A percentile compares a stretch with the other conserved stretches of the same genome.
Evolutionary conservation across 2,113 vertebrate genomes (phyloP).

Genomic region (Pterocles gutturalis): DNA sequence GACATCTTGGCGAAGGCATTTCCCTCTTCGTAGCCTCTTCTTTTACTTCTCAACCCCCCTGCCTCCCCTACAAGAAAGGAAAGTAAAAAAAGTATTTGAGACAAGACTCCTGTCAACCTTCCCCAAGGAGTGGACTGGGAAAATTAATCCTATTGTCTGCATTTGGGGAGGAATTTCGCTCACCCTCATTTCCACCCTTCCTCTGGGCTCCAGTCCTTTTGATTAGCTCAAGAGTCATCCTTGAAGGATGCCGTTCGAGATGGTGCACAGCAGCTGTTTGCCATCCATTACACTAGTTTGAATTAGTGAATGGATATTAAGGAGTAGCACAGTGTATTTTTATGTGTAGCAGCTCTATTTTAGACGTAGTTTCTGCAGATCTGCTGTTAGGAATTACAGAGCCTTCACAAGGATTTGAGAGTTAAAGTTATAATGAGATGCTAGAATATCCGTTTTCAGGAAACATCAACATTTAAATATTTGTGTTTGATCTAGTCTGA

Average conservation of each 20-base stretch:
- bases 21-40: not conserved
- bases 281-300: not conserved
- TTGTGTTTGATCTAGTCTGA: slow-evolving; percentile 60
- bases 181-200: not conserved
- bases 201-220: not conserved
- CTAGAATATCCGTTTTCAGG: not conserved
- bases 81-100: not conserved
- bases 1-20: not conserved
- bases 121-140: not conserved
- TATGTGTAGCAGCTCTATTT: not conserved
- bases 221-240: not conserved
- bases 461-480: slow-evolving; percentile 56
- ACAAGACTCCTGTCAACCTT: not conserved
- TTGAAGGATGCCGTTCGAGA: not conserved
- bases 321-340: not conserved
- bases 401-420: not conserved
- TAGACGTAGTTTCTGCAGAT: not conserved
- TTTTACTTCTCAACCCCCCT: not conserved
- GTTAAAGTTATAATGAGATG: slow-evolving; percentile 18
- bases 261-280: not conserved
- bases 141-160: not conserved
- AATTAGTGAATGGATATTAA: not conserved
- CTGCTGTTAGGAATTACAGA: not conserved
- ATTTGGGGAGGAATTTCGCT: not conserved
- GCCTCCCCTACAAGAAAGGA: not conserved